phyloP scores from a whole-genome alignment of 2,113 vertebrate species.

The Ciconia boyciana region DNA sequence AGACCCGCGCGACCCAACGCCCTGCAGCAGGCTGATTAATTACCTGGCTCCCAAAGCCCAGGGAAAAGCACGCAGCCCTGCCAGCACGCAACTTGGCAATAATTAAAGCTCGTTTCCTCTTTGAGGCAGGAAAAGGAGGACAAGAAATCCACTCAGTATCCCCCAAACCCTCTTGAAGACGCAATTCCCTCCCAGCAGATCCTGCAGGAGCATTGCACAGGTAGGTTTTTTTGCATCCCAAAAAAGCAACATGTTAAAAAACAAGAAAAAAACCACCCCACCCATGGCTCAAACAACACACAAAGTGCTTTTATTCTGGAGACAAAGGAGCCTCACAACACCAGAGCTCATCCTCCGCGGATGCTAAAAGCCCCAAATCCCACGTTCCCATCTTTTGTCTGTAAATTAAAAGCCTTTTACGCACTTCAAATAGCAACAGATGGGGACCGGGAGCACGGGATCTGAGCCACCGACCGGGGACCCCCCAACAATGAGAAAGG shows the following conservation, averaged over 20 bases:
- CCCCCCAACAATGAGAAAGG: background rate
- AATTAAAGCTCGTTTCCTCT: background rate
- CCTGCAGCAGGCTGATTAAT: background rate
- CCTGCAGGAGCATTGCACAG: background rate
- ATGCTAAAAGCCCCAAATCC: background rate
- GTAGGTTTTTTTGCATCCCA: background rate
- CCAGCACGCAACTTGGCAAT: background rate
- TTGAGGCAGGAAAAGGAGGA: background rate
- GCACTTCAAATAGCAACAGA: background rate
- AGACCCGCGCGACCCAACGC: rapidly evolving
- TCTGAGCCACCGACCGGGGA: rapidly evolving
- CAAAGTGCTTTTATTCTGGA: background rate
- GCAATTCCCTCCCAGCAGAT: background rate
- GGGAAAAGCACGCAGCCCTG: background rate
- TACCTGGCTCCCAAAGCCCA: background rate
- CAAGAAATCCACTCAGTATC: background rate
- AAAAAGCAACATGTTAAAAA: background rate
- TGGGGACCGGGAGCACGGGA: background rate
- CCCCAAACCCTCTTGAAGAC: background rate
- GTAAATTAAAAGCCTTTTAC: background rate
- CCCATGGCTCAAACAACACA: background rate
- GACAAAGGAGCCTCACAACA: background rate
- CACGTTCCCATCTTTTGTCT: background rate
- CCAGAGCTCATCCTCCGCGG: background rate
- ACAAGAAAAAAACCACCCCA: too few species aligned